phyloP scores from a whole-genome alignment of 2,113 vertebrate genomes.

The Eudyptes chrysolophus region DNA sequence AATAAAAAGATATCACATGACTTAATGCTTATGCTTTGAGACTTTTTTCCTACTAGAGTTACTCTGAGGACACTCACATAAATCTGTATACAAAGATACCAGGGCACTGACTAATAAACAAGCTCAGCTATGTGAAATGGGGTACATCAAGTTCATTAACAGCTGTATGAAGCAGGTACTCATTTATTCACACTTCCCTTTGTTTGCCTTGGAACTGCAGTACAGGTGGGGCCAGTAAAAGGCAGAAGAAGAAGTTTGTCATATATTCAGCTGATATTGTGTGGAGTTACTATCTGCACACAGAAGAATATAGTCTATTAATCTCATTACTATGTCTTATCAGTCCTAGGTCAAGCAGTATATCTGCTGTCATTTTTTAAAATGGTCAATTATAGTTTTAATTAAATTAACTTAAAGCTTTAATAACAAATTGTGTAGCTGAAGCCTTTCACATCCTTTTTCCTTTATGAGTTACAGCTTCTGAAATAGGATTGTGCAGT shows the following conservation, averaged over 20 bases:
- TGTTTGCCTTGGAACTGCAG: neutral
- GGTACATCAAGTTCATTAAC: neutral
- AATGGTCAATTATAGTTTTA: neutral
- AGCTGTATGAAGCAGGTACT: neutral
- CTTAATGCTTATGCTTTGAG: neutral
- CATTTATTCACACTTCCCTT: neutral
- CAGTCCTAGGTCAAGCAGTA: neutral
- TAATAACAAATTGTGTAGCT: neutral
- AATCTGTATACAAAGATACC: neutral
- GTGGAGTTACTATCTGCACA: neutral
- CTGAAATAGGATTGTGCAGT: neutral
- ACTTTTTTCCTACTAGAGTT: neutral
- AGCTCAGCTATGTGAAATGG: neutral
- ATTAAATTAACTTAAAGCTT: slow-evolving; percentile 23
- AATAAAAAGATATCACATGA: neutral
- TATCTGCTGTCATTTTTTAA: neutral
- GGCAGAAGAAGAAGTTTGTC: neutral
- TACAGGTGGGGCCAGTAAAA: neutral
- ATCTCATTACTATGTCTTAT: neutral
- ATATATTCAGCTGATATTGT: neutral
- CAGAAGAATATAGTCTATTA: neutral
- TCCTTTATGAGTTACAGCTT: neutral
- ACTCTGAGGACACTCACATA: slow-evolving; percentile 1
- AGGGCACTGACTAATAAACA: neutral
- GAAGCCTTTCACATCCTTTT: neutral